A percentile compares a stretch with the other conserved stretches of the same genome.
Evolutionary conservation across 1,140 invertebrate genomes (phyloP).

Genomic region (Holcopasites calliopsidis): DNA sequence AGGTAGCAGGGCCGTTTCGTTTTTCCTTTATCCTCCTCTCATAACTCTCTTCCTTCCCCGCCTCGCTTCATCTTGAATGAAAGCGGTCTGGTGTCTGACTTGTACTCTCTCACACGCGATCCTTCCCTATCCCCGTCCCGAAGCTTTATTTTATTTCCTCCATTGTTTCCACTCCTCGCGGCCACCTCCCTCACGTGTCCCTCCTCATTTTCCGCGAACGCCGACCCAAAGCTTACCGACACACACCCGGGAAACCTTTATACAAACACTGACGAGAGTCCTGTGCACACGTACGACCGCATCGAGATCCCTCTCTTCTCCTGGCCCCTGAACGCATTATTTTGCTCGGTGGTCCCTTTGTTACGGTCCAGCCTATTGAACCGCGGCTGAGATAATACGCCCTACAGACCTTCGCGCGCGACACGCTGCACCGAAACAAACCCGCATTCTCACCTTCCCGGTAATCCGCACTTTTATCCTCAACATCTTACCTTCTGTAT

Average conservation of each 20-base stretch:
- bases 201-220: conserved; percentile 68
- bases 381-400: conserved; percentile 73
- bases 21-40: conserved; percentile 20
- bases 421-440: conserved; percentile 70
- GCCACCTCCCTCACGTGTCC: conserved; percentile 59
- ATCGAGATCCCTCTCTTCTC: conserved; percentile 70
- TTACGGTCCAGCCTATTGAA: conserved; percentile 76
- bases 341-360: conserved; percentile 74
- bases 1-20: conserved; percentile 5
- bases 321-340: conserved; percentile 73
- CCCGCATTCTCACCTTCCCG: conserved; percentile 67
- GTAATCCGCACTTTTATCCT: conserved; percentile 65
- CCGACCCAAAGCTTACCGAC: conserved; percentile 31
- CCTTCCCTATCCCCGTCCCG: conserved; percentile 48
- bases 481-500: conserved; percentile 22
- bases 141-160: conserved; percentile 76
- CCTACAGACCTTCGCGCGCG: conserved; percentile 56
- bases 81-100: conserved; percentile 14
- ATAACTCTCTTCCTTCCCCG: conserved; percentile 30
- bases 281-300: conserved; percentile 53
- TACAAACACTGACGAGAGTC: conserved; percentile 24
- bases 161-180: conserved; percentile 72
- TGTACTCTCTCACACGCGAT: conserved; percentile 10
- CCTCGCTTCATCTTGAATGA: conserved; percentile 65
- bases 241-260: conserved; percentile 18